These are phyloP conservation scores for Epirrita christyi DNA, from an alignment of 2,888 invertebrate species.

Conservation along the genomic window DNA sequence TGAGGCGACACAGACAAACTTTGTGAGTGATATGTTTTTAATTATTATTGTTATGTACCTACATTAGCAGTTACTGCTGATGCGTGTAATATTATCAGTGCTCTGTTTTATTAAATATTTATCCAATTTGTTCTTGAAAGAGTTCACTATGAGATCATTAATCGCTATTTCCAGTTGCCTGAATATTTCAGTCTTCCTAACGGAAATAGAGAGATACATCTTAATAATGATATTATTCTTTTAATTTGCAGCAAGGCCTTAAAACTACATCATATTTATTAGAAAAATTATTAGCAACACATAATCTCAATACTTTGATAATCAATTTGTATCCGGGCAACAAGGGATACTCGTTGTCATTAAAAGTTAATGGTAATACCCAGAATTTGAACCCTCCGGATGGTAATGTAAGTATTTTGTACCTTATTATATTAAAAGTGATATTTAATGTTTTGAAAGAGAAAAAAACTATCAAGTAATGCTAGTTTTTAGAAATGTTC, in stretches of 20 bases:
- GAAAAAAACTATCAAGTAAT: too few relatives aligned
- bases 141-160: too few relatives aligned
- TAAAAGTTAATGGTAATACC: constrained; percentile 85
- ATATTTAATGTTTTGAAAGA: too few relatives aligned
- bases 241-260: constrained; percentile 81
- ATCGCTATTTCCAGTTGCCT: too few relatives aligned
- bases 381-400: constrained; percentile 74
- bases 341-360: constrained; percentile 93
- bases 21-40: constrained; percentile 59
- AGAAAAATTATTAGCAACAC: constrained; percentile 93
- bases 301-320: constrained; percentile 94
- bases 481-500: too few relatives aligned
- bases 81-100: too few relatives aligned
- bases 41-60: neutral
- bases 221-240: neutral
- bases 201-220: neutral
- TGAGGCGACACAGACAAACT: constrained; percentile 73
- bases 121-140: too few relatives aligned
- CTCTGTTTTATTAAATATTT: too few relatives aligned
- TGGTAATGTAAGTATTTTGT: constrained; percentile 68
- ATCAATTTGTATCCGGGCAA: constrained; percentile 96
- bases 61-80: too few relatives aligned
- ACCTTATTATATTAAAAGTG: neutral
- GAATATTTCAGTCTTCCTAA: neutral
- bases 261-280: constrained; percentile 89